Base-by-base conservation (phyloP, 2,113 vertebrate genomes). In the Pygoscelis adeliae region DNA sequence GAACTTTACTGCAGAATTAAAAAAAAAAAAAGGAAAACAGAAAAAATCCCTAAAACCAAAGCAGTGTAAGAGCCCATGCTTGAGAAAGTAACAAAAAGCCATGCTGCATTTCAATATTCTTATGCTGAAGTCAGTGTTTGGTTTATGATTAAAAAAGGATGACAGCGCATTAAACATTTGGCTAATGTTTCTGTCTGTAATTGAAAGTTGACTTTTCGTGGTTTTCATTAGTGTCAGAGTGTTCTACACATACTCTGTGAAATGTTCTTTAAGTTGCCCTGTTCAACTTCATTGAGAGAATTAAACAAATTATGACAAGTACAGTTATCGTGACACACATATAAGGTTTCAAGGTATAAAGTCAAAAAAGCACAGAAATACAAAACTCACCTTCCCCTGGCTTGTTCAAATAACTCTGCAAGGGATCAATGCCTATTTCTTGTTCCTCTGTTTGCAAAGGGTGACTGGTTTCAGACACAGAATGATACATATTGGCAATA, bases 401-500 rank as follows among this genome's bases (percentile, higher is more conserved):
- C 97, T 99, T 98, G 91, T 97, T 98, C 92, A 98, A 98, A 67
- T 98, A 99, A 87, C 98, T 98, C 81, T 99, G 98, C 83, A 99
- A 98, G 7, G 99, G 99, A 96, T 99, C 99, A 47, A 99, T 98
- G 52, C 99, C 99, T 17, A 99, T 99, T 98, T 99, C 99, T 97
- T 99, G 99, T 79, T 99, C 99, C 69, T 99, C 99, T 59, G 98
- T 95, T 98, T 99, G 99, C 92, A 99, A 98, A 79, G 99, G 99
- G 94, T 99, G 99, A 85, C 98, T 98, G 36, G 99, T 99, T 98
- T 99, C 99, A 58, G 99, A 98, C 83, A 98, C 98, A 72, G 99
- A 99, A 97, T 99, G 99, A 98, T 99, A 99, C 99, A 99, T 99
- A 96, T 62, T 95, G 84, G 78, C 63, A 91, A 46, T 5, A 65